These are phyloP conservation scores for Wiebesia pumilae DNA, from an alignment of 1,140 invertebrate species.

Conservation along the genomic window DNA sequence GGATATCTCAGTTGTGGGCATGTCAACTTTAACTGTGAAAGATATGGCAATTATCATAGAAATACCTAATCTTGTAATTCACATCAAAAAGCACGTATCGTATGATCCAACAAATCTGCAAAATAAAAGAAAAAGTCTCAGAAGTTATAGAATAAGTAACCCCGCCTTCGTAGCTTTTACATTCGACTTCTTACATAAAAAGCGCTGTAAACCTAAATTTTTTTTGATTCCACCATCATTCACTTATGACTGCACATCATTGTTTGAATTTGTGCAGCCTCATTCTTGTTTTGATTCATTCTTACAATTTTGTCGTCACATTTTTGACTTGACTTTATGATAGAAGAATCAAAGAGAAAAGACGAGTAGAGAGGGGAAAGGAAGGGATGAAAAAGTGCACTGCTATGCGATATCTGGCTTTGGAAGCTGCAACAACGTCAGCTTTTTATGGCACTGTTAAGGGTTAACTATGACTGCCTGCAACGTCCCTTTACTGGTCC, in stretches of 20 bases:
- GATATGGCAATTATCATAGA: too few species aligned
- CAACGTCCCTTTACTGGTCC: conserved; percentile 38
- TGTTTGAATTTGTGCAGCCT: not conserved
- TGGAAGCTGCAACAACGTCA: conserved; percentile 37
- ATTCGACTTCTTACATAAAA: not conserved
- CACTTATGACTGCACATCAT: not conserved
- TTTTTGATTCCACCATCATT: not conserved
- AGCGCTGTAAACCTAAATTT: not conserved
- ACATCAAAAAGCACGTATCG: too few species aligned
- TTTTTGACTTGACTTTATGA: conserved; percentile 21
- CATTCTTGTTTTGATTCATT: not conserved
- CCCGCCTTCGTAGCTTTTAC: not conserved
- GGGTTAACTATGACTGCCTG: conserved; percentile 55
- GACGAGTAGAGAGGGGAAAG: not conserved
- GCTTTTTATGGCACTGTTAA: conserved; percentile 56
- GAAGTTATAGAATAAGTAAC: not conserved
- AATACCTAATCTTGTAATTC: too few species aligned
- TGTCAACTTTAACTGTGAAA: too few species aligned
- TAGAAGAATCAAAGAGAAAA: not conserved
- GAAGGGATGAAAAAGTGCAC: not conserved
- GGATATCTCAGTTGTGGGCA: too few species aligned
- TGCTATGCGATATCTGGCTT: conserved; percentile 35
- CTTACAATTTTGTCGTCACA: conserved; percentile 25
- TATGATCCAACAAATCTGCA: too few species aligned
- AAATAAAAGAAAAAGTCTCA: too few species aligned